Base-by-base conservation (phyloP, 2,113 vertebrate genomes). In the Tetraodon nigroviridis region DNA sequence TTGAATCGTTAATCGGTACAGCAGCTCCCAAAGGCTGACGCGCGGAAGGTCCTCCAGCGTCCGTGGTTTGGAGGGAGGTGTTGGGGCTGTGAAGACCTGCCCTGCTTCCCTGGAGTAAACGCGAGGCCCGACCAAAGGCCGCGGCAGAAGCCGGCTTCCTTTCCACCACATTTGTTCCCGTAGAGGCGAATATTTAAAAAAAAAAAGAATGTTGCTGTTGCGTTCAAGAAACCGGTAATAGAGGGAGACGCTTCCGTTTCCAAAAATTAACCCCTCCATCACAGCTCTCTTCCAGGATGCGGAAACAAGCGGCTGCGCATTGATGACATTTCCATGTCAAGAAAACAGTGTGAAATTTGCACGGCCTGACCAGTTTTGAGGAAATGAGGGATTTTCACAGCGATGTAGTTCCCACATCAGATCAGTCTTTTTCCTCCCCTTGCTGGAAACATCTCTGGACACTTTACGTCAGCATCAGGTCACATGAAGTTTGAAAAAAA, bases 1-100 rank as follows among this genome's bases (percentile, higher is more conserved):
- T 67, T 84, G 75, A 61, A 88, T 81, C 10, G 78, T 12, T 56
- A 90, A 7, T 46, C 82, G 89, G 81, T 83, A 90, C 1, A 90
- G 8, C 21, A 85, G 24, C 29, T 75, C 65, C 50, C 54, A 49
- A 19, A 65, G 19, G 45, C 61, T 76, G 61, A 87, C 69, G 0
- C 6, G 57, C 1, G 82, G 88, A 3, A 90, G 84, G 54, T 90
- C 87, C 46, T 80, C 59, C 2, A 53, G 15, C 0, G 81, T 83
- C 60, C 48, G 75, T 32, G 67, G 75, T 18, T 83, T 80, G 6
- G 69, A 49, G 19, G 69, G 54, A 27, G 48, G 8, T 7, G 45
- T 22, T 0, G 67, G 3, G 40, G 51, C 19, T 1, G 77, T 61
- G 4, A 76, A 58, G 22, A 63, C 19, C 7, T 48, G 67, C 2